Conservation (phyloP, 2,113 vertebrate species). For the Misgurnus anguillicaudatus region DNA sequence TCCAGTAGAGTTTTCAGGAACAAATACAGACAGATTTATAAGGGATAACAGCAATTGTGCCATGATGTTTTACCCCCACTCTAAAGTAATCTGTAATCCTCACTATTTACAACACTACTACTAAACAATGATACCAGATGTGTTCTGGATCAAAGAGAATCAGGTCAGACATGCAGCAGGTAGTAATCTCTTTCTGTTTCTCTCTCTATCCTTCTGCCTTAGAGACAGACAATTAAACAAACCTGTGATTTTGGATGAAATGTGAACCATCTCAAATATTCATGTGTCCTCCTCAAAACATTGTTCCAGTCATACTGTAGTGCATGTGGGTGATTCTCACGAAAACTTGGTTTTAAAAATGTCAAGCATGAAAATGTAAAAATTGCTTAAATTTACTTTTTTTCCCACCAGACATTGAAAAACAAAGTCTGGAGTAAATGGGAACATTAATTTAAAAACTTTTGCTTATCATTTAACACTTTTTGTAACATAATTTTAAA, state of each 20-base stretch:
- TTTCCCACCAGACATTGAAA: too few species aligned
- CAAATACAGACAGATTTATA: conserved; percentile 53
- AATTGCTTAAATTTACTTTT: too few species aligned
- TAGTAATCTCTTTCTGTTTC: conserved; percentile 47
- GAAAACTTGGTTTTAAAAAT: too few species aligned
- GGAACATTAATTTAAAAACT: too few species aligned
- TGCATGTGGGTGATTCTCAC: too few species aligned
- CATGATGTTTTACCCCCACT: conserved; percentile 48
- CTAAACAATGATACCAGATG: conserved; percentile 58
- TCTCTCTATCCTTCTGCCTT: background rate
- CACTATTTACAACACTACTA: conserved; percentile 52
- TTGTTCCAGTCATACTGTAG: too few species aligned
- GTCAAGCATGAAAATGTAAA: too few species aligned
- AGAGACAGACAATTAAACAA: conserved; percentile 6
- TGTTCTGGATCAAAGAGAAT: conserved; percentile 45
- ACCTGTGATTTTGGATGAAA: conserved; percentile 32
- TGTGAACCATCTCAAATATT: background rate
- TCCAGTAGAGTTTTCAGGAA: conserved; percentile 44
- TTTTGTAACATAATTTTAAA: too few species aligned
- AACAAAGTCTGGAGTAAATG: too few species aligned
- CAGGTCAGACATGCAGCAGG: conserved; percentile 56
- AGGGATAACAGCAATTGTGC: conserved; percentile 50
- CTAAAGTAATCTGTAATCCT: conserved; percentile 60
- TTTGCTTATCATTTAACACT: too few species aligned
- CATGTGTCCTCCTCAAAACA: background rate